A percentile compares a stretch with the other conserved stretches of the same genome.
phyloP scores from a whole-genome alignment of 2,797 vertebrate genomes.

The Semaprochilodus insignis region DNA sequence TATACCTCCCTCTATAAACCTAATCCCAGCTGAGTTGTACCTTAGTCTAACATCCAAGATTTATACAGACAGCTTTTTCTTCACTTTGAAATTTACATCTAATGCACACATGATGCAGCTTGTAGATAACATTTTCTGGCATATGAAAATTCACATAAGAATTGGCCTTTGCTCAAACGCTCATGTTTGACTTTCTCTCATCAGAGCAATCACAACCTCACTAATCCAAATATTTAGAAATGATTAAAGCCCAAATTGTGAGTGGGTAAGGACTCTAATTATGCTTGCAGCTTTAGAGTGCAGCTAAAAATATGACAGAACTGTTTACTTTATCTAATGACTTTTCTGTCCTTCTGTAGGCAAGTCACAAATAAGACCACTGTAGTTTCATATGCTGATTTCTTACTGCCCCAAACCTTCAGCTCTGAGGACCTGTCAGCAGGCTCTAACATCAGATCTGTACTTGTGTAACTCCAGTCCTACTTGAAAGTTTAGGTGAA shows the following conservation, averaged over 20 bases:
- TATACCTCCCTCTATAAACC: neutral
- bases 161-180: slow-evolving; percentile 4
- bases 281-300: neutral
- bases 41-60: neutral
- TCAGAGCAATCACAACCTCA: slow-evolving; percentile 20
- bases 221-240: slow-evolving; percentile 36
- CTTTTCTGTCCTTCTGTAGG: neutral
- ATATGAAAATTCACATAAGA: neutral
- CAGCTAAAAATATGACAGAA: neutral
- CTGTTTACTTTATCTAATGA: neutral
- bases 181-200: slow-evolving; percentile 24
- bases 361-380: neutral
- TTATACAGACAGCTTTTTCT: neutral
- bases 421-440: no score
- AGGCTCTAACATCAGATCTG: no score
- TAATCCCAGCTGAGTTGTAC: neutral
- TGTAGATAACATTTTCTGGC: neutral
- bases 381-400: no score
- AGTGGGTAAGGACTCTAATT: neutral
- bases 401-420: no score
- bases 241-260: slow-evolving; percentile 26
- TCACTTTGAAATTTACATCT: neutral
- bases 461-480: no score
- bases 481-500: no score
- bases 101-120: neutral